Conservation (phyloP, 2,113 vertebrate species). For the Ovis aries region ARS-UI_Ramb_v3.0 NC_056068.1:73800001-73800500, state of each 20-base stretch:
- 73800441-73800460: not conserved
- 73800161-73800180: not conserved
- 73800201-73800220: not conserved
- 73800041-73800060: not conserved
- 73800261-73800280: not conserved
- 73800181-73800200: not conserved
- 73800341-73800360: not conserved
- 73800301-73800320: not conserved
- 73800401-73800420: accelerated
- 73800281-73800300: not conserved
- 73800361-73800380: no score
- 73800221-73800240: not conserved
- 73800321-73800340: not conserved
- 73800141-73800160: not conserved
- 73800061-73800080: not conserved
- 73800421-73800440: not conserved
- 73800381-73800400: not conserved
- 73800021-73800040: not conserved
- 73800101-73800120: not conserved
- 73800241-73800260: not conserved
- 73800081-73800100: not conserved
- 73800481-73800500: not conserved
- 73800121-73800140: not conserved
- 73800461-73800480: not conserved
- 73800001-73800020: not conserved